Base-by-base conservation (phyloP, 2,888 invertebrate species). In the Oligia fasciuncula region DNA sequence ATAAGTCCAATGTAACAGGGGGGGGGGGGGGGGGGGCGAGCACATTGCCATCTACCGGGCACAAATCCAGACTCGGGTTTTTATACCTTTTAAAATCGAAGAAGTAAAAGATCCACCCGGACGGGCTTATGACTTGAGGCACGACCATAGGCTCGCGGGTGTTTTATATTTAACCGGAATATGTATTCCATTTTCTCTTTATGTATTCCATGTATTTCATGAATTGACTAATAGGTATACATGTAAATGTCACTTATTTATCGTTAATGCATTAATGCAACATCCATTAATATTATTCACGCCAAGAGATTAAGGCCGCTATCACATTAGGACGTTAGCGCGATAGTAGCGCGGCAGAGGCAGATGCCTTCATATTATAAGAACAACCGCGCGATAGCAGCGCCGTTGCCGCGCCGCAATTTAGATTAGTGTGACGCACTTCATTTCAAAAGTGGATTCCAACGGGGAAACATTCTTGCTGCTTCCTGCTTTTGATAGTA, bases 131-230 rank as follows among this genome's bases (percentile, higher is more conserved):
- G 23, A 77, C 86, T 90, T 89, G 76, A 49, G 82, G 77, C 88
- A 57, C 68, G n/a, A 46, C 80, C 80, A 74, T 83, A 79, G 81
- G 91, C 93, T 90, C 85, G 87, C 88, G 92, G 92, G 89, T 90
- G 91, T 91, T 91, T 91, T 91, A 91, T 92, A 91, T 92, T 92
- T 89, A 92, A 92, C 90, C 86, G 87, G 87, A 89, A 90, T 89
- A 90, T 90, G 89, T 91, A 90, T 91, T 91, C 90, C 92, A 91
- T 91, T 92, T 85, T 89, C 90, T 83, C 90, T 91, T 88, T 91
- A 91, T 89, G 83, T 89, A 81, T 77, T 81, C 75, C 75, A 80
- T 78, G 77, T 81, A 67, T 81, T 89, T 89, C 86, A 90, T 90
- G 87, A 91, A 88, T 90, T 91, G 87, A 86, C 84, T 88, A 90